Base-by-base conservation (phyloP, 2,113 vertebrate species). In the Nanorana parkeri region DNA sequence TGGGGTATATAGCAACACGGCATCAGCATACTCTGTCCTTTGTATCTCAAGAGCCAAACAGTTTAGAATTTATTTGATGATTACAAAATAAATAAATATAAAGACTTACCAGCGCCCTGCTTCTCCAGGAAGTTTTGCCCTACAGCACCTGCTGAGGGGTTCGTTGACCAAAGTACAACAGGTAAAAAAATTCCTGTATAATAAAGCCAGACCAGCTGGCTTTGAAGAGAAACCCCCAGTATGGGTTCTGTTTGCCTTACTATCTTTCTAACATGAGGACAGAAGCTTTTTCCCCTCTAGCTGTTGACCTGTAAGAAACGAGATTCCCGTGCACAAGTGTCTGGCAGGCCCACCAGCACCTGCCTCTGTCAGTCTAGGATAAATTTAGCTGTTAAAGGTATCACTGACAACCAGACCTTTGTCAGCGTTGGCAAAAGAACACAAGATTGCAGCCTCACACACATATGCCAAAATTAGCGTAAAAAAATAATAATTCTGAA, bases 161-260 rank as follows among this genome's bases (percentile, higher is more conserved):
- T 91, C 58, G 91, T 93, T 92, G 93, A 91, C 93, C 86, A 94
- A 95, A 95, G 86, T 81, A 83, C 84, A 87, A 89, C 90, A 94
- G 90, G 93, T 95, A 92, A 92, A 94, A 91, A 91, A 88, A 90
- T 88, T 92, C 91, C 87, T 84, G 91, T 91, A 89, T 83, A 90
- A 95, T 96, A 95, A 98, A 99, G 97, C 97, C 97, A 99, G 97
- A 97, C 97, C 97, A 98, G 97, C 97, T 99, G 97, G 97, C 97
- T 99, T 98, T 96, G 92, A 94, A 95, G 95, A 96, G 93, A 96
- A 96, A 94, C 96, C 95, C 95, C 96, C 94, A 87, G 93, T 94
- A 94, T 92, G 96, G 96, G 95, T 94, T 94, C 92, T 92, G 88
- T 91, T 94, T 93, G 93, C 91, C 93, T 92, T 88, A 89, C 93